A percentile compares a stretch with the other conserved stretches of the same genome.
phyloP scores from a whole-genome alignment of 2,113 vertebrate species.

The Strix uralensis region DNA sequence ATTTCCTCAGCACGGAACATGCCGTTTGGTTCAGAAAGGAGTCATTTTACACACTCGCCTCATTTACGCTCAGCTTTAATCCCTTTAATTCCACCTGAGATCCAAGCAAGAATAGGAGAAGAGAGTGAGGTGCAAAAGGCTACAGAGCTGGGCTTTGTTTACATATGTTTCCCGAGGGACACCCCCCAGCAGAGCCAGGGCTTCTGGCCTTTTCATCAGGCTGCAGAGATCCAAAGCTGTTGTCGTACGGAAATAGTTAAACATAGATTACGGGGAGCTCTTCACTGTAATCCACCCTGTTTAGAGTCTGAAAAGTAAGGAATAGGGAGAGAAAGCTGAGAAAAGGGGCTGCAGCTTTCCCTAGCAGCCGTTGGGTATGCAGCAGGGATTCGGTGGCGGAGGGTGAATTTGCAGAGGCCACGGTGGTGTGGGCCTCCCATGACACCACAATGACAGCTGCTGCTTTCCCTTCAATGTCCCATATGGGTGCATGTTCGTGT shows the following conservation, averaged over 20 bases:
- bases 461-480: background rate
- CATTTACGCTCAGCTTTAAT: slow-evolving; percentile 88
- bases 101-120: slow-evolving; percentile 82
- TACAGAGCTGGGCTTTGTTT: slow-evolving; percentile 87
- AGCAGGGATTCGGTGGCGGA: background rate
- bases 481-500: background rate
- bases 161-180: slow-evolving; percentile 71
- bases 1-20: slow-evolving; percentile 90
- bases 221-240: slow-evolving; percentile 79
- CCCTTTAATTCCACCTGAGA: slow-evolving; percentile 88
- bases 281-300: slow-evolving; percentile 79
- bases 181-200: slow-evolving; percentile 25
- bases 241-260: slow-evolving; percentile 86
- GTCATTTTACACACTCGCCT: slow-evolving; percentile 95
- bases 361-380: background rate
- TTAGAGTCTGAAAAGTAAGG: slow-evolving; percentile 57
- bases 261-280: slow-evolving; percentile 76
- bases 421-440: background rate
- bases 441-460: background rate
- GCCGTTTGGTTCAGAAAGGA: slow-evolving; percentile 87
- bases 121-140: slow-evolving; percentile 84
- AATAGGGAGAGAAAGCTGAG: background rate
- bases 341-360: background rate
- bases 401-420: background rate
- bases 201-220: slow-evolving; percentile 58